phyloP scores from a whole-genome alignment of 2,888 invertebrate genomes.

The Xiphydria camelus region DNA sequence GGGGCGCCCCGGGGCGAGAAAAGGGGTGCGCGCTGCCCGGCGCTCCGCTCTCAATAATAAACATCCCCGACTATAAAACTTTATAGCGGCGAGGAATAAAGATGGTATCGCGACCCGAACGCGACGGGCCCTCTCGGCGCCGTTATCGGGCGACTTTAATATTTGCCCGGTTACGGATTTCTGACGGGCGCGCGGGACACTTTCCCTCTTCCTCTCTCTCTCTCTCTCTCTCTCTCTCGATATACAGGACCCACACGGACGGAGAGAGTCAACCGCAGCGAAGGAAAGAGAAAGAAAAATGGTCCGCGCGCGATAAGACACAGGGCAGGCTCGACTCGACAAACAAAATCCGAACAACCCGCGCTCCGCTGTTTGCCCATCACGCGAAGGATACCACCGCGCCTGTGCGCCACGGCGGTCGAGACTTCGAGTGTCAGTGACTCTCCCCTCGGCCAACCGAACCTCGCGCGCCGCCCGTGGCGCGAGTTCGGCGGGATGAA shows the following conservation, averaged over 20 bases:
- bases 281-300: conserved; percentile 22
- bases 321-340: conserved; percentile 39
- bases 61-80: conserved; percentile 46
- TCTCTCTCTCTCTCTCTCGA: too few relatives aligned
- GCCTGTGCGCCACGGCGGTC: too few relatives aligned
- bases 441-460: too few relatives aligned
- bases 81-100: conserved; percentile 49
- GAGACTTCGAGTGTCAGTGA: too few relatives aligned
- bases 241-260: too few relatives aligned
- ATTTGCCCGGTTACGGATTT: conserved; percentile 48
- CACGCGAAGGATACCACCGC: conserved; percentile 48
- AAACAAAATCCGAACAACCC: conserved; percentile 56
- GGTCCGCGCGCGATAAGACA: not conserved
- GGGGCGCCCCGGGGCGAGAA: conserved; percentile 1
- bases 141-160: conserved; percentile 51
- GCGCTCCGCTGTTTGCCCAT: conserved; percentile 49
- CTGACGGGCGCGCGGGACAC: conserved; percentile 12
- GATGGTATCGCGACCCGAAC: conserved; percentile 47
- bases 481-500: too few relatives aligned
- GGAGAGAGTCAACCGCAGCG: too few relatives aligned
- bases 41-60: conserved; percentile 6
- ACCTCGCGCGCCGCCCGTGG: too few relatives aligned
- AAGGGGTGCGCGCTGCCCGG: conserved; percentile 9
- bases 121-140: conserved; percentile 26
- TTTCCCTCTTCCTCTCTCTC: too few relatives aligned